Evolutionary conservation across 2,797 vertebrate species (phyloP), one percentile per base, ranked within the genome.

Genomic region (Pipistrellus nathusii): DNA sequence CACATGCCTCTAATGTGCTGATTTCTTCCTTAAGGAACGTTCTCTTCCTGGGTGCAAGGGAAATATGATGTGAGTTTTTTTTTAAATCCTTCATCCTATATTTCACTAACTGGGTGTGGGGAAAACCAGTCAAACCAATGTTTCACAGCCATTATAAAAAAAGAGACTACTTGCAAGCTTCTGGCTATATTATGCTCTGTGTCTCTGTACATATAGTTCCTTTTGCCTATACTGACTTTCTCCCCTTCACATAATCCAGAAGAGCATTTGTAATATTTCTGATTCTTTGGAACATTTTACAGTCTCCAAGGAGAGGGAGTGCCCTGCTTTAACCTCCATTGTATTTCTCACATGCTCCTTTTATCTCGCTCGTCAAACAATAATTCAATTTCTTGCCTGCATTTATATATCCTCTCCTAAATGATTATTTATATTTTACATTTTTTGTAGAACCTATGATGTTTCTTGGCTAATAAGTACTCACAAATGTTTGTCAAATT

Each of bases 401-500:
- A 71, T 85, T 87, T 93, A 35, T 88, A 35, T 41, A 14, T 68
- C 9, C 7, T 1, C 11, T 73, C 2, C 48, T 85, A 55, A 73
- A 77, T 4, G 35, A 15, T 53, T 84, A 51, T 55, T 51, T 76
- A 30, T n/a, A 75, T 66, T 75, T 90, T 35, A 72, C 1, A 27
- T 32, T 88, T 81, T 64, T 57, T 68, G 73, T 85, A 84, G 8
- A 81, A 57, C 12, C 2, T 86, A 41, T 87, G 8, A n/a, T 2
- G 44, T 51, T 68, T 30, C 1, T 35, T 68, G 21, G 15, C 18
- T 73, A 92, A 73, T 48, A 66, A 71, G 1, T 12, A 92, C 59
- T 89, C 27, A 81, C 0, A 69, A 80, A 77, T 87, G 84, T 72
- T n/a, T 92, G 18, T 83, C 8, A 55, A 73, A 77, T 92, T 62